Percentiles rank a stretch among this genome's conserved stretches.
Evolutionary conservation across 2,888 invertebrate species (phyloP).

Genomic region (Drosophila kanekoi): DNA sequence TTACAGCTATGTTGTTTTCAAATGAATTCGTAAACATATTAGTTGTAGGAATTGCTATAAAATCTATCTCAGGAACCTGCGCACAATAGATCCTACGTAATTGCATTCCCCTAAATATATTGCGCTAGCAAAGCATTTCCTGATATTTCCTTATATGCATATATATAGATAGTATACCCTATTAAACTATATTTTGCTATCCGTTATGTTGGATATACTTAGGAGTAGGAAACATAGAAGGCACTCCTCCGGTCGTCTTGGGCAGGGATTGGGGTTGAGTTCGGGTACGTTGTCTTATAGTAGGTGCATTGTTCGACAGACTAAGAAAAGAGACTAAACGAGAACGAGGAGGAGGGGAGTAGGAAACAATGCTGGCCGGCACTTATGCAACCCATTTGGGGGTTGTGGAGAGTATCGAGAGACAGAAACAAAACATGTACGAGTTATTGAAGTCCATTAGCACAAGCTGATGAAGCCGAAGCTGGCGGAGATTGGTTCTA

Average conservation of each 20-base stretch:
- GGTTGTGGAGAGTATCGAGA: not conserved
- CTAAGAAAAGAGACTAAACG: not conserved
- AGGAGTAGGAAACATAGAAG: not conserved
- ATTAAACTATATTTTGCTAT: no score
- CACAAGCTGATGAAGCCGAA: slow-evolving; percentile 33
- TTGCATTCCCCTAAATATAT: no score
- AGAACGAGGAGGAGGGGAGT: not conserved
- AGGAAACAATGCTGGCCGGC: slow-evolving; percentile 32
- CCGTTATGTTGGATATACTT: not conserved
- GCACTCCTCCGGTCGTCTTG: no score
- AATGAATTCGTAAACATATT: no score
- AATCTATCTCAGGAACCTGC: no score
- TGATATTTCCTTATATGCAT: no score
- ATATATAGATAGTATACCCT: no score
- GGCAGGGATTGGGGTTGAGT: not conserved
- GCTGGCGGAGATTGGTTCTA: slow-evolving; percentile 44
- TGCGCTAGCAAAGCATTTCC: no score
- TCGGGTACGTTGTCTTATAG: slow-evolving; percentile 23
- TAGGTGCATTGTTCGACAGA: slow-evolving; percentile 24
- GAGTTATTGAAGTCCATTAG: slow-evolving; percentile 71
- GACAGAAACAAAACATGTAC: slow-evolving; percentile 3
- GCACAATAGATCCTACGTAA: no score
- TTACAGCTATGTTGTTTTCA: no score
- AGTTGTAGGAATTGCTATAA: no score
- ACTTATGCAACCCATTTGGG: slow-evolving; percentile 60